Percentiles rank a stretch among this genome's conserved stretches.
Conservation (phyloP, 2,797 vertebrate genomes). For the Morus bassanus region DNA sequence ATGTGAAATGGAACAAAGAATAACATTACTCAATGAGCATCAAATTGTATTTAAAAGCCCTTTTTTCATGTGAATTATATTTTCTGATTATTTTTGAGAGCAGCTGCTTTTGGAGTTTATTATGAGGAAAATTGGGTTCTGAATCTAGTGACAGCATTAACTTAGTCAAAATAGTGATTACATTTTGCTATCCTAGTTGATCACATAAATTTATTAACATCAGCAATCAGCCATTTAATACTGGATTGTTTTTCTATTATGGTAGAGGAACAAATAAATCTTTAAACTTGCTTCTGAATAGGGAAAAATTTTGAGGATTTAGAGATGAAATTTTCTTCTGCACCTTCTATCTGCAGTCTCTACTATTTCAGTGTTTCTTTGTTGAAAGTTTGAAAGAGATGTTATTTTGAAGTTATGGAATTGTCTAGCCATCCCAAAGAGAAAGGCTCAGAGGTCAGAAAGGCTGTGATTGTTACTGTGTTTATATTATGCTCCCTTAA, state of each 20-base stretch:
- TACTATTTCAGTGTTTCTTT: neutral
- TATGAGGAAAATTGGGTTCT: neutral
- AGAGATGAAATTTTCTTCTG: neutral
- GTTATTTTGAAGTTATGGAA: neutral
- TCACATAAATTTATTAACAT: neutral
- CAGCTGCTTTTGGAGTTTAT: neutral
- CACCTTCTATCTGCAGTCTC: neutral
- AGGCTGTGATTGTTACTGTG: neutral
- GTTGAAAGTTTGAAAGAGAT: neutral
- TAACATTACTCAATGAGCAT: conserved; percentile 3
- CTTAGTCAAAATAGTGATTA: neutral
- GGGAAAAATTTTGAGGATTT: neutral
- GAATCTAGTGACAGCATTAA: neutral
- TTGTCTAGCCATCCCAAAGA: neutral
- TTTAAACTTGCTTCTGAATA: neutral
- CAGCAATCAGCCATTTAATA: neutral
- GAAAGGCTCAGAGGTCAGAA: neutral
- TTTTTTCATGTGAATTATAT: neutral
- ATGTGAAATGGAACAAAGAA: neutral
- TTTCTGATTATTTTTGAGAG: conserved; percentile 3
- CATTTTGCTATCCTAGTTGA: neutral
- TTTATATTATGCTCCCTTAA: neutral
- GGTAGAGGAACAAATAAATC: neutral
- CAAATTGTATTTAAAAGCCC: neutral
- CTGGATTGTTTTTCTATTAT: neutral